Evolutionary conservation across 2,888 invertebrate species (phyloP).

Genomic region (Ornithoptera alexandrae): DNA sequence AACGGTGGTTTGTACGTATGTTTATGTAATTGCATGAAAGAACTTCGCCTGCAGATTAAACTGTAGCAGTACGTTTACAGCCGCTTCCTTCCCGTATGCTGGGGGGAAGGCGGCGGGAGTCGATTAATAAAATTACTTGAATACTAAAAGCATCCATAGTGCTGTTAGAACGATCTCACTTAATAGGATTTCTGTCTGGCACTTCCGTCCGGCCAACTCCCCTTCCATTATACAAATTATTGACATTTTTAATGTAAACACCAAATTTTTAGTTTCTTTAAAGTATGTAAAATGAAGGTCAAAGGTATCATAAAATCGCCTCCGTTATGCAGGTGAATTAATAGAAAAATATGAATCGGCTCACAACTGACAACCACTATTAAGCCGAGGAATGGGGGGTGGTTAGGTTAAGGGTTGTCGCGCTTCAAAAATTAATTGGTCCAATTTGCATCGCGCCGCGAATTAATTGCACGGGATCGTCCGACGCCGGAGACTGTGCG

Average conservation of each 20-base stretch:
- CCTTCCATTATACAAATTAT: no score
- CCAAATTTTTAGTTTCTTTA: no score
- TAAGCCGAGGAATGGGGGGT: neutral
- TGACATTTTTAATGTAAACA: no score
- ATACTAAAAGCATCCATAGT: conserved; percentile 21
- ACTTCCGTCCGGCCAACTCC: no score
- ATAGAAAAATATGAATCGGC: neutral
- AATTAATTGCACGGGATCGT: conserved; percentile 23
- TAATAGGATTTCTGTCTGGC: neutral
- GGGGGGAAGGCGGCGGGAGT: conserved; percentile 16
- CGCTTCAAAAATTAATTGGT: conserved; percentile 26
- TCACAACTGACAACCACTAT: conserved; percentile 7
- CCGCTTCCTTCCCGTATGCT: conserved; percentile 14
- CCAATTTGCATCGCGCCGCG: conserved; percentile 23
- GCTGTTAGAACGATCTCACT: neutral
- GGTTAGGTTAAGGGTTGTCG: conserved; percentile 11
- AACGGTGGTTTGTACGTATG: neutral
- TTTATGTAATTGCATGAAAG: neutral
- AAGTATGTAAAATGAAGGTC: no score
- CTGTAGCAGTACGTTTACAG: conserved; percentile 3
- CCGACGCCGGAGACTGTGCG: conserved; percentile 20
- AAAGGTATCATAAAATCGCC: no score
- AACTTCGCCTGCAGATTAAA: conserved; percentile 8
- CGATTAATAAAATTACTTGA: conserved; percentile 28
- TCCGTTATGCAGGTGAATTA: no score